Evolutionary conservation across 2,797 vertebrate genomes (phyloP).

Genomic region (Cyclopterus lumpus): DNA sequence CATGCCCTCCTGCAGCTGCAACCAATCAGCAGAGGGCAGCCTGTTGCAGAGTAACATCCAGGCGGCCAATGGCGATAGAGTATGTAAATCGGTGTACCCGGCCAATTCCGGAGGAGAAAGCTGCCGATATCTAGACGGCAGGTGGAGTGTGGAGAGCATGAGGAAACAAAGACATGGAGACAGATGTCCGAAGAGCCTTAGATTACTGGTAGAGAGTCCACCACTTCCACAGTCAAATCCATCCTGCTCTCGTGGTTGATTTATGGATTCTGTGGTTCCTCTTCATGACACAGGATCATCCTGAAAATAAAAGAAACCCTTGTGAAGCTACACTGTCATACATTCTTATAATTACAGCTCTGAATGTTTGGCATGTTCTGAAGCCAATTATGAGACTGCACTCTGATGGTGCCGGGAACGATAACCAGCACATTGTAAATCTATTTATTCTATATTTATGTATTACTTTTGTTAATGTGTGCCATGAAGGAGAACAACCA

Average conservation of each 20-base stretch:
- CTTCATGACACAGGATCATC: background rate
- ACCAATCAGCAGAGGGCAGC: constrained; percentile 77
- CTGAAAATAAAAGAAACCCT: background rate
- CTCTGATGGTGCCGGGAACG: background rate
- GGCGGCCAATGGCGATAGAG: constrained; percentile 71
- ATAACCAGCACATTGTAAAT: background rate
- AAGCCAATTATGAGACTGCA: background rate
- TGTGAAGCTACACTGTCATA: background rate
- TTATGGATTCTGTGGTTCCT: background rate
- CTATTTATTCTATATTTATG: background rate
- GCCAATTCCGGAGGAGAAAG: constrained; percentile 22
- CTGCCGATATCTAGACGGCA: constrained; percentile 29
- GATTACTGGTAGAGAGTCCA: background rate
- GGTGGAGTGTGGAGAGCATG: constrained; percentile 27
- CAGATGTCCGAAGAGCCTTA: background rate
- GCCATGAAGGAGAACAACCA: background rate
- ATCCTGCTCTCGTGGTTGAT: background rate
- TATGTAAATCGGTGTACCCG: constrained; percentile 71
- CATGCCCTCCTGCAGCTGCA: constrained; percentile 39
- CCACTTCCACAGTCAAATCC: background rate
- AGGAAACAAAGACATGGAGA: background rate
- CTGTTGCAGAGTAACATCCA: constrained; percentile 50
- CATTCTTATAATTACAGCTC: background rate
- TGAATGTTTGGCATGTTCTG: background rate
- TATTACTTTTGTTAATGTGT: background rate